Evolutionary conservation across 2,888 invertebrate species (phyloP), one percentile per base, ranked within the genome.

Genomic region (Vanessa cardui): DNA sequence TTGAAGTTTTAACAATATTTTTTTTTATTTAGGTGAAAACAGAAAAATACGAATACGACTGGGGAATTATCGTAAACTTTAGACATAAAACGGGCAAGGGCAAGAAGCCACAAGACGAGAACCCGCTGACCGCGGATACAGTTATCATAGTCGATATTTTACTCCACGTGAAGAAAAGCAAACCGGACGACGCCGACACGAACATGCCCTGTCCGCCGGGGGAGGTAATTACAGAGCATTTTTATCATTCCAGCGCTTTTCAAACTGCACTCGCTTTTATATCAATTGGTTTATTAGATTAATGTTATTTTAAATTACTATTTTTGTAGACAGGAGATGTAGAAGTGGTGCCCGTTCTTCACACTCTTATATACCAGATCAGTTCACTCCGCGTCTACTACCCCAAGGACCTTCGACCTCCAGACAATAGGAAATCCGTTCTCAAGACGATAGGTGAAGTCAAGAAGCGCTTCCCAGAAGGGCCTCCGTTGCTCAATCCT

Each of bases 11-110:
- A 45, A 9, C 16, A 1, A 47, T 15, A 15, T 21, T 16, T 21
- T 39, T 33, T 33, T 26, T 58, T 59, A 63, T 70, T 18, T 63
- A 97, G 96, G 94, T 97, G 5, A 96, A 97, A 89, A 96, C 96
- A 75, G 96, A 96, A 56, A 95, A 95, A 46, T 94, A 96, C 74
- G 97, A 97, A 80, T 99, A 98, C 85, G 99, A 98, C 78, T 99
- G 99, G 99, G 99, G 99, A 15, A 97, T 98, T 59, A 96, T 99
- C 63, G 95, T 99, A 1, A 98, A 98, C 88, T 98, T 98, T 82
- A 96, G 97, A 79, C 97, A 97, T 78, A 95, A 95, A 75, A 89
- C 80, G 64, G 88, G 86, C 54, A 89, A 88, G 52, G 86, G 85
- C 21, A 94, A 85, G 83, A 94, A 77, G 87, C 77, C 78, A 0